Conservation (phyloP, 2,797 vertebrate genomes). For the Eospalax fontanierii region DNA sequence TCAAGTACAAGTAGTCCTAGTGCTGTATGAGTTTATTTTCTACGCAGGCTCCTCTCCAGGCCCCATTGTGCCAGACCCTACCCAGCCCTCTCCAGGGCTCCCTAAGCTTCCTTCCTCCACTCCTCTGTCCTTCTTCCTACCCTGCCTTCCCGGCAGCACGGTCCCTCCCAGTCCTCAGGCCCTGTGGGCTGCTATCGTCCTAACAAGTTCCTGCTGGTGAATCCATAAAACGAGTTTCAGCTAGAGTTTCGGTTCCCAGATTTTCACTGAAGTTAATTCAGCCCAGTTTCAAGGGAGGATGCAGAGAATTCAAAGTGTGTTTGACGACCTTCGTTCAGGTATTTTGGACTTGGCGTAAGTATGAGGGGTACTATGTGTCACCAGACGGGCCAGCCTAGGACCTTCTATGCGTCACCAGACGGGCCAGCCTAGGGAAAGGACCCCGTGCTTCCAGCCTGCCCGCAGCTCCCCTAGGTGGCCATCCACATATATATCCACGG, state of each 20-base stretch:
- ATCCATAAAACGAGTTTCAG: slow-evolving; percentile 27
- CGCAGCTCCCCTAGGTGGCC: background rate
- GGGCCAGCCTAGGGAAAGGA: background rate
- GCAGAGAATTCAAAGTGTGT: slow-evolving; percentile 42
- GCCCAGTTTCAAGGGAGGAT: slow-evolving; percentile 38
- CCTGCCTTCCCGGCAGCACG: background rate
- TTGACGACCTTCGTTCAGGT: background rate
- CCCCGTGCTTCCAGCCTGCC: no score
- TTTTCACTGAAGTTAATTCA: slow-evolving; percentile 33
- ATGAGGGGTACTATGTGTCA: background rate
- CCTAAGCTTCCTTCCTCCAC: background rate
- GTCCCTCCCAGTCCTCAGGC: background rate
- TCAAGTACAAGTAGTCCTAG: background rate
- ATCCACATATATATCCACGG: background rate
- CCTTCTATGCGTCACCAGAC: background rate
- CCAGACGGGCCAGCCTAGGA: background rate
- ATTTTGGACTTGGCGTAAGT: background rate
- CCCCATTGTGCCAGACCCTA: no score
- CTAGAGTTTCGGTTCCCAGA: background rate
- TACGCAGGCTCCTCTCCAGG: background rate
- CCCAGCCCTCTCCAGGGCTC: background rate
- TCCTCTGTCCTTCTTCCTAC: background rate
- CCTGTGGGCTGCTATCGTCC: background rate
- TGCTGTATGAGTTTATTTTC: background rate
- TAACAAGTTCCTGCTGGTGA: slow-evolving; percentile 56